Base-by-base conservation (phyloP, 2,797 vertebrate species). In the Phrynocephalus guinanensis region DNA sequence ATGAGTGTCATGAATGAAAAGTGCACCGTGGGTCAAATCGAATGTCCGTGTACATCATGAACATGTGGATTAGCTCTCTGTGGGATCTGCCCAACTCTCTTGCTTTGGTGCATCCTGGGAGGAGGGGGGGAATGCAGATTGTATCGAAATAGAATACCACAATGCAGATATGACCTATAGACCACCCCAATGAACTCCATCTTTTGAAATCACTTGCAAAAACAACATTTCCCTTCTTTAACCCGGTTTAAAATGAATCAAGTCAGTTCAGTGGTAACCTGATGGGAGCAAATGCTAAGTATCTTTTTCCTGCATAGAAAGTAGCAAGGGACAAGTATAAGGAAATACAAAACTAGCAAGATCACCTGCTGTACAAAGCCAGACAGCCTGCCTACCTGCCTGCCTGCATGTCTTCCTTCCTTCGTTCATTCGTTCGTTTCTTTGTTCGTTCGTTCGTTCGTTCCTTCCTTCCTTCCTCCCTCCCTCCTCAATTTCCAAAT, bases 221-320 rank as follows among this genome's bases (percentile, higher is more conserved):
- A 1, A 11, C 80, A 82, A 7, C 86, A 90, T 90, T 92, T 72
- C 6, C 50, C 79, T 90, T 91, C 90, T 88, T 73, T 86, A 90
- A 92, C 1, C 88, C 87, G 86, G 70, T 85, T 83, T 94, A 87
- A 92, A 91, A 91, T 79, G 93, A 92, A 92, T 94, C 71, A 6
- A 76, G 56, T 38, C 15, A 1, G 60, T 26, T 7, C 15, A 84
- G 33, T 66, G 0, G 0, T 28, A 56, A 48, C 63, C n/a, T 82
- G 90, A 86, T 87, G 90, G 91, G 52, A 94, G 89, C 82, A 94
- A 91, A 76, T 91, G 70, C 18, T 24, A 85, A 24, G 77, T 85
- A 72, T 87, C 0, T 15, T 87, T 94, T 90, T 93, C 86, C 83
- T 86, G 48, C 68, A 20, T 26, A 30, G 77, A 66, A 90, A 92